A percentile compares a stretch with the other conserved stretches of the same genome.
Evolutionary conservation across 2,888 invertebrate genomes (phyloP).

Genomic region (Netelia virgata): DNA sequence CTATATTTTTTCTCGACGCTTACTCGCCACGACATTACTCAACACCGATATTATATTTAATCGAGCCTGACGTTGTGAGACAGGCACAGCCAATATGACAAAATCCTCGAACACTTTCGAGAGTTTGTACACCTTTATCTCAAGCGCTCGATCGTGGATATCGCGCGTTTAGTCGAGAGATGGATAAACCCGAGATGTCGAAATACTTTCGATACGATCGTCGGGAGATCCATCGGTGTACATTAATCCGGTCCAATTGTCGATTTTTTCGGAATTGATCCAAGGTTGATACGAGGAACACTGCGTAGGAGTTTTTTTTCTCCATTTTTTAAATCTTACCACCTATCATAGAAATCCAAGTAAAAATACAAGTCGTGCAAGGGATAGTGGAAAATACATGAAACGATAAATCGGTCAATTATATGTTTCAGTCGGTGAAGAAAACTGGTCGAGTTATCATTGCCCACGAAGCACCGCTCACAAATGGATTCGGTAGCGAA

Average conservation of each 20-base stretch:
- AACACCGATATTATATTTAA: slow-evolving; percentile 61
- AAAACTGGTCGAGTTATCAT: slow-evolving; percentile 97
- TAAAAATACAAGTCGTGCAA: background rate
- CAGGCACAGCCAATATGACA: slow-evolving; percentile 5
- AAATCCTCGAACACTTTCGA: slow-evolving; percentile 25
- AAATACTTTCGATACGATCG: background rate
- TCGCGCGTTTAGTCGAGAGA: slow-evolving; percentile 16
- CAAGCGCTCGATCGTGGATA: slow-evolving; percentile 23
- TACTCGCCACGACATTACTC: slow-evolving; percentile 51
- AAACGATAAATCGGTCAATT: slow-evolving; percentile 35
- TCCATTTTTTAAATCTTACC: too few relatives aligned
- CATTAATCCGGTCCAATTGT: too few relatives aligned
- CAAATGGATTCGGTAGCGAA: slow-evolving; percentile 98
- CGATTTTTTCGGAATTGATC: background rate
- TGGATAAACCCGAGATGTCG: background rate
- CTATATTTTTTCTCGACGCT: background rate
- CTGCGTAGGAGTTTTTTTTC: too few relatives aligned
- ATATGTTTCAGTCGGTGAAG: slow-evolving; percentile 93
- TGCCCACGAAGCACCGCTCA: slow-evolving; percentile 98
- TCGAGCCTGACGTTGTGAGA: slow-evolving; percentile 46
- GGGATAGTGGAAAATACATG: too few relatives aligned
- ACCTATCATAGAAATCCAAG: background rate
- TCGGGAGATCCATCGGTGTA: background rate
- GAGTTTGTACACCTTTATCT: slow-evolving; percentile 18
- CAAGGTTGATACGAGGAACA: too few relatives aligned